These are phyloP conservation scores for Monopis laevigella DNA, from an alignment of 2,888 invertebrate species.

Conservation along the genomic window DNA sequence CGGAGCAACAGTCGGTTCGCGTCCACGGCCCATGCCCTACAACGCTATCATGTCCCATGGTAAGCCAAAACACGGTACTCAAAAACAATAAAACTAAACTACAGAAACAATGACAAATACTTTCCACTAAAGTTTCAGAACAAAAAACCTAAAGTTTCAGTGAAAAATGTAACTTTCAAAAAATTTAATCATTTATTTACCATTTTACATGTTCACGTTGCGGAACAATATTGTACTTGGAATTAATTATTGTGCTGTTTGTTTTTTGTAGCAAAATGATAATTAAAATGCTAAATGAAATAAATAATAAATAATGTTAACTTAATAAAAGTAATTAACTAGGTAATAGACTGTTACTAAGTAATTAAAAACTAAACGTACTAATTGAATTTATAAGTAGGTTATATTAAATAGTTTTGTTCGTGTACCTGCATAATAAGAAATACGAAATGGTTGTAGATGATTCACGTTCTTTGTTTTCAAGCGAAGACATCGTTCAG, in stretches of 20 bases:
- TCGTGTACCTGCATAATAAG: too few species aligned
- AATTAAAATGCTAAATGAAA: too few species aligned
- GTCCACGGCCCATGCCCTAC: slow-evolving; percentile 37
- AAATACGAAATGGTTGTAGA: too few species aligned
- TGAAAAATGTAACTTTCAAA: slow-evolving; percentile 42
- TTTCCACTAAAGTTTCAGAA: slow-evolving; percentile 13
- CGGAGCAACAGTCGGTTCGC: slow-evolving; percentile 63
- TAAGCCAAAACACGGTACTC: slow-evolving; percentile 33
- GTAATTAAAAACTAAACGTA: too few species aligned
- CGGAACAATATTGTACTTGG: slow-evolving; percentile 20
- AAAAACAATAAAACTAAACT: not conserved
- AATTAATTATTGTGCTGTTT: slow-evolving; percentile 6
- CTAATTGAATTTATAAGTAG: too few species aligned
- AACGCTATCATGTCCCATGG: slow-evolving; percentile 53
- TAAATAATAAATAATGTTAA: too few species aligned
- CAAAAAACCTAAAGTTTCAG: slow-evolving; percentile 33
- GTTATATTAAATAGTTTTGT: too few species aligned
- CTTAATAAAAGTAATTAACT: too few species aligned
- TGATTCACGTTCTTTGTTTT: too few species aligned
- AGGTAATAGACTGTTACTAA: too few species aligned
- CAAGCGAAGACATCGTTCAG: too few species aligned
- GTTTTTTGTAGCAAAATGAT: too few species aligned
- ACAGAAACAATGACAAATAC: not conserved
- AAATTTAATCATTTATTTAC: slow-evolving; percentile 60
- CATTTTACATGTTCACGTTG: slow-evolving; percentile 24